phyloP scores from a whole-genome alignment of 2,888 invertebrate genomes.

The Hydropsyche betteni region DNA sequence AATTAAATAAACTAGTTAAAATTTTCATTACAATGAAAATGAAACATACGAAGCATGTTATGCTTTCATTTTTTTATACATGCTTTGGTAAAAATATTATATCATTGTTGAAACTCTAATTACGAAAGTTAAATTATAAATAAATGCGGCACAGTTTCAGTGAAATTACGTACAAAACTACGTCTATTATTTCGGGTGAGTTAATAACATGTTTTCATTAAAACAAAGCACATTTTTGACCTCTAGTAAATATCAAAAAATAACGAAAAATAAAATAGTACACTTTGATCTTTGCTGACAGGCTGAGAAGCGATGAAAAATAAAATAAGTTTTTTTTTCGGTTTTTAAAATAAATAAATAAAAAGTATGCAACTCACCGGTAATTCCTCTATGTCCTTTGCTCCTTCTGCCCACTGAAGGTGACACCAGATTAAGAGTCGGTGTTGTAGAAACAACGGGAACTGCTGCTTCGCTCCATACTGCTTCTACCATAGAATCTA shows the following conservation, averaged over 20 bases:
- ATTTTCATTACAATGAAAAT: too few species aligned
- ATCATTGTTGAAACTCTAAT: background rate
- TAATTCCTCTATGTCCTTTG: constrained; percentile 77
- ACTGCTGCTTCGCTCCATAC: constrained; percentile 68
- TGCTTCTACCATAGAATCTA: constrained; percentile 80
- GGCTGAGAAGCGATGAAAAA: background rate
- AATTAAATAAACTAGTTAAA: too few species aligned
- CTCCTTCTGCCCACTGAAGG: constrained; percentile 80
- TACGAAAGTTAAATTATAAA: constrained; percentile 6
- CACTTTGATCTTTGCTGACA: background rate
- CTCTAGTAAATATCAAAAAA: background rate
- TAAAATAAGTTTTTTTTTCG: constrained; percentile 7
- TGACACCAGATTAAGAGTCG: constrained; percentile 70
- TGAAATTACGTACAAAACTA: background rate
- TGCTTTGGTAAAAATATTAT: too few species aligned
- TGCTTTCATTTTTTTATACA: too few species aligned
- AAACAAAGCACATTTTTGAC: background rate
- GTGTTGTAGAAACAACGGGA: constrained; percentile 48
- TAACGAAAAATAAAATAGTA: background rate
- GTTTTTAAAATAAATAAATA: background rate
- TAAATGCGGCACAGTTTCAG: background rate
- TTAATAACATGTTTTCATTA: background rate
- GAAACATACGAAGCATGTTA: too few species aligned
- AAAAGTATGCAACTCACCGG: constrained; percentile 67
- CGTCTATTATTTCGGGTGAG: background rate